These are phyloP conservation scores for Lacanobia wlatinum DNA, from an alignment of 2,888 invertebrate genomes.

Conservation along the genomic window DNA sequence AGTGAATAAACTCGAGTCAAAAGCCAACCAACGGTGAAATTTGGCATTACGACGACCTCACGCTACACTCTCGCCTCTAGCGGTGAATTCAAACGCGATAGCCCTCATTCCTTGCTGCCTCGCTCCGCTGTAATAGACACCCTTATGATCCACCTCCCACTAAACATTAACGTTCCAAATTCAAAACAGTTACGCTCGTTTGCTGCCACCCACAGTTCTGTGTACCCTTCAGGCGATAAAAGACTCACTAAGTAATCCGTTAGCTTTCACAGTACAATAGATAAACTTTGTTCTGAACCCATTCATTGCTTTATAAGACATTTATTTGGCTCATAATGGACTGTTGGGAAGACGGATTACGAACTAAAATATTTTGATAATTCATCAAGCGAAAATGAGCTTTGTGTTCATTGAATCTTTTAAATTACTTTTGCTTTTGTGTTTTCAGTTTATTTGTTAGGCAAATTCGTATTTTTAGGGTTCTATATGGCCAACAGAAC, in stretches of 20 bases:
- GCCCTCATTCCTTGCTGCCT: too few species aligned
- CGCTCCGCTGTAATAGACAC: too few species aligned
- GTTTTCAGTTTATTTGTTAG: neutral
- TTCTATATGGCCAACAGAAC: too few species aligned
- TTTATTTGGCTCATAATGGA: slow-evolving; percentile 38
- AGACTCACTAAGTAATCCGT: slow-evolving; percentile 23
- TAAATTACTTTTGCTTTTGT: slow-evolving; percentile 8
- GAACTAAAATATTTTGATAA: slow-evolving; percentile 27
- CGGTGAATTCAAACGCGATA: too few species aligned
- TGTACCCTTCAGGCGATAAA: slow-evolving; percentile 23
- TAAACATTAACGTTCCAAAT: neutral
- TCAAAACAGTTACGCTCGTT: slow-evolving; percentile 20
- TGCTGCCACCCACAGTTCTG: slow-evolving; percentile 11
- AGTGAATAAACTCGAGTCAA: too few species aligned
- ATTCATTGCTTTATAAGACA: slow-evolving; percentile 33
- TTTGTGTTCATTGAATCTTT: slow-evolving; percentile 38
- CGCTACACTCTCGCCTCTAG: too few species aligned
- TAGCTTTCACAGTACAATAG: slow-evolving; percentile 43
- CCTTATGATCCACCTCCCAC: too few species aligned
- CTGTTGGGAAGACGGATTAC: slow-evolving; percentile 30
- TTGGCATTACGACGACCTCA: too few species aligned
- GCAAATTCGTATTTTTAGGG: neutral
- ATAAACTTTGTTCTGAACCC: slow-evolving; percentile 37
- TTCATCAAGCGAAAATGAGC: slow-evolving; percentile 29
- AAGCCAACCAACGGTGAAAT: too few species aligned